These are phyloP conservation scores for Listronotus bonariensis DNA, from an alignment of 1,140 invertebrate genomes.

Conservation along the genomic window DNA sequence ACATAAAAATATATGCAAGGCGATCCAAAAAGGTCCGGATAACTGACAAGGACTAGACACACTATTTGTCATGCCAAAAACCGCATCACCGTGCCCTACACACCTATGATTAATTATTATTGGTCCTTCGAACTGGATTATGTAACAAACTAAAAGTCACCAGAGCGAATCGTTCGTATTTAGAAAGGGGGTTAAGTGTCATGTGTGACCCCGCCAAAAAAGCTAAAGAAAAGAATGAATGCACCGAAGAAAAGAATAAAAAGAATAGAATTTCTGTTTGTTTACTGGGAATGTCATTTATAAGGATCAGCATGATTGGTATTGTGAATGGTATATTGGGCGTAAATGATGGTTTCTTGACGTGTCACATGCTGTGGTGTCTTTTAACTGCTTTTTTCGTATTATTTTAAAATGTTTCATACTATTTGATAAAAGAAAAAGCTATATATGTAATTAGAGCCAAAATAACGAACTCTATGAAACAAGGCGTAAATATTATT, in stretches of 20 bases:
- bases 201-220: constrained; percentile 18
- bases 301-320: constrained; percentile 19
- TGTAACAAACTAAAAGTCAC: constrained; percentile 19
- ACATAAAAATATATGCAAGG: too few relatives aligned
- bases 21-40: too few relatives aligned
- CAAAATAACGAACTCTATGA: too few relatives aligned
- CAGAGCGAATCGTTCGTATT: constrained; percentile 23
- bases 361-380: constrained; percentile 16
- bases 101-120: constrained; percentile 20
- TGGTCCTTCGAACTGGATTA: constrained; percentile 22
- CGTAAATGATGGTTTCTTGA: constrained; percentile 20
- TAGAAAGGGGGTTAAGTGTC: constrained; percentile 22
- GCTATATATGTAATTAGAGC: too few relatives aligned
- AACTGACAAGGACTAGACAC: constrained; percentile 2
- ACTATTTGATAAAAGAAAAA: too few relatives aligned
- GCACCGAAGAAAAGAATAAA: background rate
- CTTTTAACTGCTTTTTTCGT: too few relatives aligned
- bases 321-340: constrained; percentile 21
- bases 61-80: constrained; percentile 19
- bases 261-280: constrained; percentile 24
- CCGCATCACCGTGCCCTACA: constrained; percentile 9
- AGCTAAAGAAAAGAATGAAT: constrained; percentile 9
- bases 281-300: constrained; percentile 25
- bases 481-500: too few relatives aligned
- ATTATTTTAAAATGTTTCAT: too few relatives aligned